phyloP scores from a whole-genome alignment of 2,888 invertebrate species.

The Cryptophagus acutangulus region DNA sequence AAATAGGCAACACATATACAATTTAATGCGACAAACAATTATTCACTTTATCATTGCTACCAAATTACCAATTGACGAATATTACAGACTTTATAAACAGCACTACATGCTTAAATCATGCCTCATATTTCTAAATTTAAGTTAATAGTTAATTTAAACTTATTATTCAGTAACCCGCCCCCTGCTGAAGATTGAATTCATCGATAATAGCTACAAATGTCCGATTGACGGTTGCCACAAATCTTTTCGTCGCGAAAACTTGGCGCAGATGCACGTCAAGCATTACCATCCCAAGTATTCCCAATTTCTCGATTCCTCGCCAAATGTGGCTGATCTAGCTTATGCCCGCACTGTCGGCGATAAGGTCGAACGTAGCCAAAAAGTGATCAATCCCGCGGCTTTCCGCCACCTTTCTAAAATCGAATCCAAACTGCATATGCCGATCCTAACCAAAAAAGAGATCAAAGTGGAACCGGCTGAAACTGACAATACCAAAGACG shows the following conservation, averaged over 20 bases:
- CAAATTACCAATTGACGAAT: too few species aligned
- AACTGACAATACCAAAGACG: slow-evolving; percentile 34
- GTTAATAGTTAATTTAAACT: too few species aligned
- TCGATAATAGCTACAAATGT: slow-evolving; percentile 64
- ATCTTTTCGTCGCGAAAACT: slow-evolving; percentile 84
- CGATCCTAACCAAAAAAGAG: slow-evolving; percentile 9
- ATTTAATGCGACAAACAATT: too few species aligned
- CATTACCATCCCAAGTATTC: slow-evolving; percentile 84
- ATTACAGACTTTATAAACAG: too few species aligned
- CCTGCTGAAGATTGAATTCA: slow-evolving; percentile 49
- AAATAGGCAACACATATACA: too few species aligned
- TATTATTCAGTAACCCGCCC: too few species aligned
- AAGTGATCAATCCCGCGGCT: slow-evolving; percentile 10
- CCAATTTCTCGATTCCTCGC: slow-evolving; percentile 71
- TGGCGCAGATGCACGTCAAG: slow-evolving; percentile 90
- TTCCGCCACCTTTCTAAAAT: slow-evolving; percentile 5
- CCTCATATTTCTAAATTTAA: too few species aligned
- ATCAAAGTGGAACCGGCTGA: neutral
- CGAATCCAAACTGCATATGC: slow-evolving; percentile 22
- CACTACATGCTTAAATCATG: too few species aligned
- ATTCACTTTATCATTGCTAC: too few species aligned
- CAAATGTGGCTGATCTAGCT: slow-evolving; percentile 81
- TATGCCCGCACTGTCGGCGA: slow-evolving; percentile 71
- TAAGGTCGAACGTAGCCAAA: slow-evolving; percentile 47
- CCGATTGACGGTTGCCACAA: slow-evolving; percentile 82